Conservation (phyloP, 2,113 vertebrate species). For the Pontoporia blainvillei region DNA sequence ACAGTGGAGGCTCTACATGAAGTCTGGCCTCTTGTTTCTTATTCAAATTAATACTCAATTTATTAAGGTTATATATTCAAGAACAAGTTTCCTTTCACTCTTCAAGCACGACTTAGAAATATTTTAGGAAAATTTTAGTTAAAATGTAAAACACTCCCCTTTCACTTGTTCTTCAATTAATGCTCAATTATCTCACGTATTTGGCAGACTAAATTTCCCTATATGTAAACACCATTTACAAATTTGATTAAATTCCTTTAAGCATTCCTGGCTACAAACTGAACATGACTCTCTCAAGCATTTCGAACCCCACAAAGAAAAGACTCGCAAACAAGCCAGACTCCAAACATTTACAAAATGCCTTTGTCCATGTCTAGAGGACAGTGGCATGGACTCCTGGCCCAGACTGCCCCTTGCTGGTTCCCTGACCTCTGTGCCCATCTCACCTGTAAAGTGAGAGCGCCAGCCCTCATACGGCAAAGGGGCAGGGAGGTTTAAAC, state of each 20-base stretch:
- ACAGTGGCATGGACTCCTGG: neutral
- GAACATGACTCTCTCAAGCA: neutral
- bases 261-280: neutral
- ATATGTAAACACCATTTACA: neutral
- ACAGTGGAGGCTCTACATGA: rapidly evolving
- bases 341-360: neutral
- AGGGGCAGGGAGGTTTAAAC: no score
- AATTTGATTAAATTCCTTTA: neutral
- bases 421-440: neutral
- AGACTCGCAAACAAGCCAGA: neutral
- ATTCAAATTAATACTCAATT: neutral
- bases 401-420: neutral
- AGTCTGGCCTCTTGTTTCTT: neutral
- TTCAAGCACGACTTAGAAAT: neutral
- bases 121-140: neutral
- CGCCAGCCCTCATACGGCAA: no score
- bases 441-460: neutral
- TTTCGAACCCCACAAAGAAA: neutral
- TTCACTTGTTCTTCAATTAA: neutral
- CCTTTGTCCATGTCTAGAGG: neutral
- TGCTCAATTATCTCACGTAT: neutral
- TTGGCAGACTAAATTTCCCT: neutral
- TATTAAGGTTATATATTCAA: neutral
- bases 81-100: neutral
- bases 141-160: neutral